A percentile compares a stretch with the other conserved stretches of the same genome.
Conservation (phyloP, 2,888 invertebrate genomes). For the Megaustenia siamemsis region DNA sequence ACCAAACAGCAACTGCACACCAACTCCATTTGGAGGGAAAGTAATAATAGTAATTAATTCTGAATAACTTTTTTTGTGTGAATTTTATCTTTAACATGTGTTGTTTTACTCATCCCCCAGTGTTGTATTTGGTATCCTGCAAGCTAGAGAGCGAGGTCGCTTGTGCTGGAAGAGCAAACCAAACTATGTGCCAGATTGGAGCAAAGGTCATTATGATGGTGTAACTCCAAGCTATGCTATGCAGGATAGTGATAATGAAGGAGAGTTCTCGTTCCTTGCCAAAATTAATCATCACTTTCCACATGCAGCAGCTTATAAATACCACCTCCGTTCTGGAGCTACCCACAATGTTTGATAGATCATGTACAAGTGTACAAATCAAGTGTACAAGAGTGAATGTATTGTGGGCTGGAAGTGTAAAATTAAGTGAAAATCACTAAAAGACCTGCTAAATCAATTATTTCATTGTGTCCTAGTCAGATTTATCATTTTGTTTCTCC, state of each 20-base stretch:
- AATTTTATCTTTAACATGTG: background rate
- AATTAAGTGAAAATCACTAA: background rate
- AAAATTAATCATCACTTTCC: conserved; percentile 28
- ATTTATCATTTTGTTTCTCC: too few relatives aligned
- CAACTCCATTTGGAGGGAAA: too few relatives aligned
- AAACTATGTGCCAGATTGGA: conserved; percentile 62
- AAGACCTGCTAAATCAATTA: background rate
- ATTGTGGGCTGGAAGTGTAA: background rate
- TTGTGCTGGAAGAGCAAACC: conserved; percentile 72
- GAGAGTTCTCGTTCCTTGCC: conserved; percentile 29
- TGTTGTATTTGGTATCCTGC: conserved; percentile 71
- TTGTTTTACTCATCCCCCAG: conserved; percentile 50
- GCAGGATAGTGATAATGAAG: conserved; percentile 54
- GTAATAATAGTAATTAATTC: too few relatives aligned
- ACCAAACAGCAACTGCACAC: too few relatives aligned
- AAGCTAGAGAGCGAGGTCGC: conserved; percentile 69
- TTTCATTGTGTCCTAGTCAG: too few relatives aligned
- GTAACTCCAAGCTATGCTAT: conserved; percentile 59
- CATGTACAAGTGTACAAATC: background rate
- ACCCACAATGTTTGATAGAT: conserved; percentile 38
- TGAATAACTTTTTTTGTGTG: too few relatives aligned
- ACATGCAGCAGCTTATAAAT: conserved; percentile 7
- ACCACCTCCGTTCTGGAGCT: conserved; percentile 20
- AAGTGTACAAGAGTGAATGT: background rate
- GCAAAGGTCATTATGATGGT: conserved; percentile 71